Percentiles rank a stretch among this genome's conserved stretches.
Conservation (phyloP, 1,140 invertebrate genomes). For the Ips typographus region DNA sequence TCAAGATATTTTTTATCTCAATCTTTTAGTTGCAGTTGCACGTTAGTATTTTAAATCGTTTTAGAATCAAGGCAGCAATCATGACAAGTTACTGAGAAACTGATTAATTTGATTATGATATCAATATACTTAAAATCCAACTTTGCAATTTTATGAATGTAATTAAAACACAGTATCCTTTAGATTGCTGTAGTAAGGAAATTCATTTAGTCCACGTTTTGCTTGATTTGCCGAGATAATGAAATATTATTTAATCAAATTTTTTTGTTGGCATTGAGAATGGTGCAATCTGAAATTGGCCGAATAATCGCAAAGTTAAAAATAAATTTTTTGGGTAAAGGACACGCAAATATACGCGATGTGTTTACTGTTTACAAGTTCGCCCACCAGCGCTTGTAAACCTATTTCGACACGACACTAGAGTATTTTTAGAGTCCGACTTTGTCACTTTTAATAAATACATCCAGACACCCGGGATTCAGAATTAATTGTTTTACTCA, state of each 20-base stretch:
- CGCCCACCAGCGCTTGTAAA: constrained; percentile 4
- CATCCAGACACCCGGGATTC: not conserved
- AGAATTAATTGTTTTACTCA: not conserved
- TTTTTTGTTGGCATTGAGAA: constrained; percentile 12
- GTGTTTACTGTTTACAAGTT: constrained; percentile 25
- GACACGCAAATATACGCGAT: constrained; percentile 22
- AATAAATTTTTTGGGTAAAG: constrained; percentile 28
- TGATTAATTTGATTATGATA: too few species aligned
- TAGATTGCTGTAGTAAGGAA: too few species aligned
- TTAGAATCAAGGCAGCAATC: too few species aligned
- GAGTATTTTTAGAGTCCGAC: not conserved
- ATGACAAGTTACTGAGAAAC: too few species aligned
- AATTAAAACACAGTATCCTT: too few species aligned
- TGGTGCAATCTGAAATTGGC: constrained; percentile 6
- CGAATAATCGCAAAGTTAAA: constrained; percentile 6
- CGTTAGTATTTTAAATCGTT: too few species aligned
- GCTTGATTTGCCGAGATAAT: not conserved
- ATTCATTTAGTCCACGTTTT: too few species aligned
- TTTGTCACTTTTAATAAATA: constrained; percentile 4
- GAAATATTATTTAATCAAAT: constrained; percentile 1
- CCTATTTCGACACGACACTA: constrained; percentile 4
- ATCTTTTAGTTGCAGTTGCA: too few species aligned
- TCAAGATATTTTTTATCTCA: too few species aligned
- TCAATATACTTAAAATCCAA: too few species aligned
- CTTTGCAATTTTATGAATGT: too few species aligned